Evolutionary conservation across 2,797 vertebrate species (phyloP), one percentile per base, ranked within the genome.

Genomic region (Squalus acanthias): DNA sequence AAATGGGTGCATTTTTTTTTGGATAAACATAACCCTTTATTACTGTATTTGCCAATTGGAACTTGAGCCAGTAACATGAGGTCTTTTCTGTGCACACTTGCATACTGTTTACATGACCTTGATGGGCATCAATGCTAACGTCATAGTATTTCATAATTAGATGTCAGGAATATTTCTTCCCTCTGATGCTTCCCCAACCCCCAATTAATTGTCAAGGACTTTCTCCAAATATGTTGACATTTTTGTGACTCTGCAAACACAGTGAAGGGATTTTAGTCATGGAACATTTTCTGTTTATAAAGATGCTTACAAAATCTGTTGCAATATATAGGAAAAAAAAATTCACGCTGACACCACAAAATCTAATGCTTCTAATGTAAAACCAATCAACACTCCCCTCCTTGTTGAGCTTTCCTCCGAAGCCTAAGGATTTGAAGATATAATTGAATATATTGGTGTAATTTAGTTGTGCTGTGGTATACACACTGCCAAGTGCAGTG

Each of bases 81-180:
- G 26, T 95, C 1, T 72, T 24, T 33, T 57, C 33, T 76, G 24
- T 95, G 69, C 33, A 1, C 24, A 72, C 46, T 53, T 74, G 29
- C 46, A 15, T 95, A 76, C 24, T 95, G 67, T 74, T 74, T 74
- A 72, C 69, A 60, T 57, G 50, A 95, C 70, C 94, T 95, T n/a
- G 94, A 15, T 60, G 0, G 50, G 12, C 72, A 72, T 53, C 26
- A 12, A n/a, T 3, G 69, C 6, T 50, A 33, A 95, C 26, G 26
- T 95, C 94, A 72, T 53, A 60, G 69, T 57, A 17, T 95, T 95
- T 95, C 53, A 50, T 76, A 95, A 76, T 76, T 95, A 63, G 33
- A 95, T 60, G 70, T 50, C 24, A 57, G 6, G 46, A 93, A 72
- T 95, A 26, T 57, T 95, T 70, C 65, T 33, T 15, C 29, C 33